phyloP scores from a whole-genome alignment of 2,888 invertebrate genomes.

The Nymphalis c-album region DNA sequence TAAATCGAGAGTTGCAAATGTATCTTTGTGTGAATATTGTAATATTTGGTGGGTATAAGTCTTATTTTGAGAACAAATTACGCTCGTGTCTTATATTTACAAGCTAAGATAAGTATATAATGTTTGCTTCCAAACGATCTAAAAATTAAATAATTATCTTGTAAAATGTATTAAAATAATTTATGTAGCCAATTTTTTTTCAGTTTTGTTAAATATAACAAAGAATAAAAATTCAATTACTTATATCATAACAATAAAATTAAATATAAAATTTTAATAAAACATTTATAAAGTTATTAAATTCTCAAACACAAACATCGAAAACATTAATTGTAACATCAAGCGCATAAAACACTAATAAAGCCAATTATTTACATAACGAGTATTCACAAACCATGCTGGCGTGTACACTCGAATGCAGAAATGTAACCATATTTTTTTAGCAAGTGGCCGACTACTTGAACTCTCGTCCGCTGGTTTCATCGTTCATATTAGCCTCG shows the following conservation, averaged over 20 bases:
- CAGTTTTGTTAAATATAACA: too few relatives aligned
- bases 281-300: not conserved
- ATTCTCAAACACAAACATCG: not conserved
- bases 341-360: conserved; percentile 10
- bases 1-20: not conserved
- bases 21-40: too few relatives aligned
- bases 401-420: conserved; percentile 29
- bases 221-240: too few relatives aligned
- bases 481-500: conserved; percentile 28
- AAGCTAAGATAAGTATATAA: too few relatives aligned
- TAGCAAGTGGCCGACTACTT: conserved; percentile 38
- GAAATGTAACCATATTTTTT: conserved; percentile 43
- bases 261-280: not conserved
- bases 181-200: too few relatives aligned
- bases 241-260: too few relatives aligned
- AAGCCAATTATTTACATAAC: conserved; percentile 32
- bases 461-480: conserved; percentile 39
- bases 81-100: too few relatives aligned
- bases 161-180: too few relatives aligned
- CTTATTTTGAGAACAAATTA: too few relatives aligned
- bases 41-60: too few relatives aligned
- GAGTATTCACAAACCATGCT: conserved; percentile 30
- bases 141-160: too few relatives aligned
- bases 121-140: too few relatives aligned
- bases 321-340: conserved; percentile 5